phyloP scores from a whole-genome alignment of 2,888 invertebrate species.

The Dolichopus griseipennis region DNA sequence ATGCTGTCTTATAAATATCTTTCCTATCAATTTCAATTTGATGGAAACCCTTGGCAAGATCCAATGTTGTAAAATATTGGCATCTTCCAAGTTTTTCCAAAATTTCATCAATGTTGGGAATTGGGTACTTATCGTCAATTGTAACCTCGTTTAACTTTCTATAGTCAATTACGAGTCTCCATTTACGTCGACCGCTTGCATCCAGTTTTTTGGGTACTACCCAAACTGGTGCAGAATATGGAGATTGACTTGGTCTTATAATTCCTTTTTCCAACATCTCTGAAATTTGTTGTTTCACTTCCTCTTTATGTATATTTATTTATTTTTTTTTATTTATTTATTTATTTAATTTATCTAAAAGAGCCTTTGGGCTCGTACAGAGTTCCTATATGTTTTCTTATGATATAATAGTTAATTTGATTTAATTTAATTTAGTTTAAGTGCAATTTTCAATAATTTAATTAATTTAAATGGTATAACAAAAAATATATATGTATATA shows the following conservation, averaged over 20 bases:
- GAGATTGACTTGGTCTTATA: conserved; percentile 16
- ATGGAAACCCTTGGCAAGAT: conserved; percentile 14
- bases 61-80: conserved; percentile 11
- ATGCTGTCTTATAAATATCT: conserved; percentile 22
- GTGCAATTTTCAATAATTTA: no score
- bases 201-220: conserved; percentile 11
- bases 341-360: no score
- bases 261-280: conserved; percentile 14
- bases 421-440: no score
- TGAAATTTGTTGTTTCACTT: conserved; percentile 14
- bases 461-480: no score
- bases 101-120: conserved; percentile 15
- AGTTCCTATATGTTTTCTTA: no score
- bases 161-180: conserved; percentile 14
- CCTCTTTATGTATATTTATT: conserved; percentile 11
- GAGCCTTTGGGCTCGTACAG: no score
- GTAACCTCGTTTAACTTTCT: conserved; percentile 15
- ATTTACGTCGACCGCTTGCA: conserved; percentile 12
- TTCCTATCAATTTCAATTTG: conserved; percentile 16
- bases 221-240: conserved; percentile 12
- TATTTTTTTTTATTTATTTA: no score
- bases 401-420: no score
- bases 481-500: no score
- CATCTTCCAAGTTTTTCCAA: conserved; percentile 13
- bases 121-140: conserved; percentile 10